Percentiles rank a stretch among this genome's conserved stretches.
Conservation (phyloP, 2,888 invertebrate species). For the Hoplodrina blanda region DNA sequence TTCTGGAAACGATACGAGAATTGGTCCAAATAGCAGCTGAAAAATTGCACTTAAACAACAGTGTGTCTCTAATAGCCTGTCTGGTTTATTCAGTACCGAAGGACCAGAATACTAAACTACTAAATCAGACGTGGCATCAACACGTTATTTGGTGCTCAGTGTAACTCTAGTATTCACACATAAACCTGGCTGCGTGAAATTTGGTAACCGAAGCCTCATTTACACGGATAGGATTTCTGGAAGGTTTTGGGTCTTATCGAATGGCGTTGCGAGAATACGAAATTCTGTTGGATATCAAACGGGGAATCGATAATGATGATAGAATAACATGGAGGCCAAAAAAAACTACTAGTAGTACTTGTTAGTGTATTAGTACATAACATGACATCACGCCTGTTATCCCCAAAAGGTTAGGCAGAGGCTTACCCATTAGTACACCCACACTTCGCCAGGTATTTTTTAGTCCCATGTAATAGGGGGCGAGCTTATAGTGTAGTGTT, state of each 20-base stretch:
- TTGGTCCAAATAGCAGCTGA: too few species aligned
- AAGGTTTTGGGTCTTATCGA: constrained; percentile 18
- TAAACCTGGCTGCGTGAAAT: constrained; percentile 45
- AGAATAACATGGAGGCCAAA: neutral
- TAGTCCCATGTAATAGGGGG: too few species aligned
- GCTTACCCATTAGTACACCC: too few species aligned
- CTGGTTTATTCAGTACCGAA: too few species aligned
- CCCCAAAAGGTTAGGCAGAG: too few species aligned
- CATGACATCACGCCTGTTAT: too few species aligned
- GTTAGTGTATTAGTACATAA: too few species aligned
- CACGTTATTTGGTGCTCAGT: constrained; percentile 15
- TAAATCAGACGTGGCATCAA: constrained; percentile 22
- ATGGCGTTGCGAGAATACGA: constrained; percentile 3
- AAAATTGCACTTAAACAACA: too few species aligned
- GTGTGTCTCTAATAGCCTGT: too few species aligned
- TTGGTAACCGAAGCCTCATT: constrained; percentile 23
- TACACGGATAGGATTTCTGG: neutral
- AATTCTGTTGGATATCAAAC: constrained; percentile 9
- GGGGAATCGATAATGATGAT: neutral
- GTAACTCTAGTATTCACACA: constrained; percentile 41
- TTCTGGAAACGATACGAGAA: too few species aligned
- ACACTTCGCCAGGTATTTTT: too few species aligned
- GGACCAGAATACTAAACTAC: neutral
- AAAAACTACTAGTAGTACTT: neutral
- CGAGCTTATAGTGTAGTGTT: too few species aligned